Conservation (phyloP, 2,888 invertebrate species). For the Diaphora mendica region DNA sequence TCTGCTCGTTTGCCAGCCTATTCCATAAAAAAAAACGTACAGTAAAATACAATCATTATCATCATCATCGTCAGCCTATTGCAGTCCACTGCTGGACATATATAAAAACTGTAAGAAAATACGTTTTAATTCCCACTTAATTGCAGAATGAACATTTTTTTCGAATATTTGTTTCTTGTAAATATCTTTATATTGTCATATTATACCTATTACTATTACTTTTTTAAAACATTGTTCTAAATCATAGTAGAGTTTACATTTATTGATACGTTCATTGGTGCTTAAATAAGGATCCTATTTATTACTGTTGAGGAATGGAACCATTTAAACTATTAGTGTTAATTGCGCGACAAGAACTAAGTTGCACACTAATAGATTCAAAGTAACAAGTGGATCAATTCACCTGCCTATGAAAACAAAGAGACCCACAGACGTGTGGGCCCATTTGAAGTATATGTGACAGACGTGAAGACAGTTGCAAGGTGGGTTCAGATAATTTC, state of each 20-base stretch:
- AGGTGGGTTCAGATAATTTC: conserved; percentile 61
- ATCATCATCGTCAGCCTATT: too few relatives aligned
- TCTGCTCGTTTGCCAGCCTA: too few relatives aligned
- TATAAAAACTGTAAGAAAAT: neutral
- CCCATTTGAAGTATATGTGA: conserved; percentile 49
- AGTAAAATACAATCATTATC: too few relatives aligned
- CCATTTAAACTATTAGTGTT: neutral
- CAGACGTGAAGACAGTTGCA: conserved; percentile 51
- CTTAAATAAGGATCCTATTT: neutral
- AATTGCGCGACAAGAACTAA: neutral
- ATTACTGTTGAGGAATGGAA: neutral
- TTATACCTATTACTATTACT: too few relatives aligned
- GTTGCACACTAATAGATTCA: conserved; percentile 9
- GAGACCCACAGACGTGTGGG: conserved; percentile 30
- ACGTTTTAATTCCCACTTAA: neutral
- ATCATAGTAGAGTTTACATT: neutral
- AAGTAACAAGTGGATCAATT: conserved; percentile 31
- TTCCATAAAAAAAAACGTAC: too few relatives aligned
- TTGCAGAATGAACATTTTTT: neutral
- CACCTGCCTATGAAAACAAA: conserved; percentile 53
- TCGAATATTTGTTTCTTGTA: too few relatives aligned
- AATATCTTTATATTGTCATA: too few relatives aligned
- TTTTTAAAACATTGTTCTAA: too few relatives aligned
- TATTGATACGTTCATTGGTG: neutral
- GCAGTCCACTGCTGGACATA: too few relatives aligned